Base-by-base conservation (phyloP, 2,113 vertebrate genomes). In the Odocoileus hemionus region DNA sequence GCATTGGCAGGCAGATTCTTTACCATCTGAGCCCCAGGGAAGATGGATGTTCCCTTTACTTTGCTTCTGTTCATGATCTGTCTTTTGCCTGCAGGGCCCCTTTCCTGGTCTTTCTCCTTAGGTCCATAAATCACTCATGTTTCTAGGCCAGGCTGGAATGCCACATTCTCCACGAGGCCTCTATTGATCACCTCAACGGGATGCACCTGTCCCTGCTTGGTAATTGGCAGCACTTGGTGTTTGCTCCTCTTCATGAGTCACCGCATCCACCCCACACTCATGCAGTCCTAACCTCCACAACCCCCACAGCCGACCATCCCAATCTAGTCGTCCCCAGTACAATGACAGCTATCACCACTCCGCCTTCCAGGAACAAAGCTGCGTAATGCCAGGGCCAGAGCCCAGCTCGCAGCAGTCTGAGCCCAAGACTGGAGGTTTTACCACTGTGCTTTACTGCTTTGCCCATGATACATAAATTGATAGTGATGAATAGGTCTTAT, bases 1-100 rank as follows among this genome's bases (percentile, higher is more conserved):
- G 23, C 12, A 15, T 1, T 43, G 70, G 70, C 6, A 7, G 39
- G 39, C 70, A 76, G 39, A 76, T 26, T 76, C 39, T 76, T 74
- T 26, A 76, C 70, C 12, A 0, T 74, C 67, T 39, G 67, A 74
- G 67, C 67, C 67, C 19, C 19, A 74, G 67, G n/a, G 67, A 74
- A 74, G n/a, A 74, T 0, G 19, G 19, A 25, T 36, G 1, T 30
- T 33, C 17, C 21, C 55, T 30, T 89, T 84, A 39, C 36, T 57
- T 91, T 95, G 78, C 15, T 92, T 95, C 97, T 92, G 58, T 85
- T 79, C 23, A 57, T 76, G 39, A 17, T 87, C 8, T 67, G 95
- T 83, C 47, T 90, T 21, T 55, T 74, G 28, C 58, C n/a, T 45
- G 30, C 9, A 36, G 1, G 1, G 33, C 3, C 15, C 25, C 33